Evolutionary conservation across 2,113 vertebrate species (phyloP), one percentile per base, ranked within the genome.

Genomic region (Corythaixoides concolor): DNA sequence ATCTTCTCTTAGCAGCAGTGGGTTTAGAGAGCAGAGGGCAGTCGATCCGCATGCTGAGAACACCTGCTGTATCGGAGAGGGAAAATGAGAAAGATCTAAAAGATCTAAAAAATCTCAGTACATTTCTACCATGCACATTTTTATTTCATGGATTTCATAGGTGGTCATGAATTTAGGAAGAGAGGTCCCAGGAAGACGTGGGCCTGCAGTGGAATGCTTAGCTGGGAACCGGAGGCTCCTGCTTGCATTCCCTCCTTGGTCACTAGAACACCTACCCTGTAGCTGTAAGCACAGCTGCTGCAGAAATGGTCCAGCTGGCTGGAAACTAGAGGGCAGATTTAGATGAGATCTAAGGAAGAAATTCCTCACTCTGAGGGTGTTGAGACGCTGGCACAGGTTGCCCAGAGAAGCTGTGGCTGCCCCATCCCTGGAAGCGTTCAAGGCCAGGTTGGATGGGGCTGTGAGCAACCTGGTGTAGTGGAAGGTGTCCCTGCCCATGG

Each of bases 1-100:
- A 4, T 4, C 5, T 50, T 14, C 24, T 30, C 21, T 19, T 5
- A 30, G 41, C 64, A 81, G 53, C 35, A 6, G 0, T 1, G 37
- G 17, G 5, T 17, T 60, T 45, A 5, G 81, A 66, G 41, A 78
- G 74, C 37, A 3, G 26, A 2, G 74, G 37, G 50, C 9, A 7
- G 45, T 7, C 0, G 24, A 16, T 28, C 6, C 4, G 0, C 3
- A 4, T 0, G 53, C 37, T 15, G 81, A 1, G 50, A 53, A 15
- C 1, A 9, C 27, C 45, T 18, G n/a, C 5, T 26, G 0, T 32
- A 32, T 18, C 20, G 5, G 22, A 8, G 49, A 19, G 33, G 69
- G 88, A 27, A 49, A 73, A 52, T 15, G 16, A 10, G n/a, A 60
- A 45, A 27, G 3, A 43, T 43, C 41, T 43, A 12, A 43, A 43